These are phyloP conservation scores for Labia minor DNA, from an alignment of 2,888 invertebrate genomes.

Conservation along the genomic window DNA sequence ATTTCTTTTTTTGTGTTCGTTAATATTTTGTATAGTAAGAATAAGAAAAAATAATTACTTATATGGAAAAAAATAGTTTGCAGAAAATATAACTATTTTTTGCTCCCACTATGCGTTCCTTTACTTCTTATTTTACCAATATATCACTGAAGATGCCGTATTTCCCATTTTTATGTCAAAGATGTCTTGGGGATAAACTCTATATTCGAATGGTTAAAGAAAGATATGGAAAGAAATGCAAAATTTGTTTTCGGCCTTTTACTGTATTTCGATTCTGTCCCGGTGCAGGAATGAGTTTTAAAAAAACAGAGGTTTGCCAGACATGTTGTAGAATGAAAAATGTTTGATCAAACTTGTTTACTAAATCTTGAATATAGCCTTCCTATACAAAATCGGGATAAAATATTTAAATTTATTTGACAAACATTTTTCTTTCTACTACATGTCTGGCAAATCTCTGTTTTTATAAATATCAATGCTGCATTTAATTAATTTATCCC, in stretches of 20 bases:
- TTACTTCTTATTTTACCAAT: too few species aligned
- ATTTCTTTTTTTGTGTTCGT: too few species aligned
- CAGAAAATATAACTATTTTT: too few species aligned
- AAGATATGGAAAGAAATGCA: constrained; percentile 89
- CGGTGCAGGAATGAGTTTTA: constrained; percentile 88
- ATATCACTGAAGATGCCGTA: too few species aligned
- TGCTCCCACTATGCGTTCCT: too few species aligned
- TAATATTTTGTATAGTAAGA: too few species aligned
- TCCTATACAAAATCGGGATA: constrained; percentile 80
- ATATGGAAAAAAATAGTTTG: too few species aligned
- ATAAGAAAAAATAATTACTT: too few species aligned
- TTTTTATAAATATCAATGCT: too few species aligned
- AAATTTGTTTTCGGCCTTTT: constrained; percentile 88
- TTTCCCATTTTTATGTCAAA: constrained; percentile 93
- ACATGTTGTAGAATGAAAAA: constrained; percentile 91
- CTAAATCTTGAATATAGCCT: constrained; percentile 86
- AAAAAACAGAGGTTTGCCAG: constrained; percentile 93
- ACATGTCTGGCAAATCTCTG: too few species aligned
- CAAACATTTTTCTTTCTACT: too few species aligned
- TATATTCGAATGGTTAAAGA: constrained; percentile 95
- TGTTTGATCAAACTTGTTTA: constrained; percentile 90
- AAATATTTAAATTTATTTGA: constrained; percentile 75
- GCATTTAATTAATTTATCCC: too few species aligned
- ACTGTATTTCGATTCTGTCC: constrained; percentile 96
- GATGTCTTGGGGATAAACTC: constrained; percentile 92